Evolutionary conservation across 1,140 invertebrate genomes (phyloP).

Genomic region (Helicoverpa armigera): DNA sequence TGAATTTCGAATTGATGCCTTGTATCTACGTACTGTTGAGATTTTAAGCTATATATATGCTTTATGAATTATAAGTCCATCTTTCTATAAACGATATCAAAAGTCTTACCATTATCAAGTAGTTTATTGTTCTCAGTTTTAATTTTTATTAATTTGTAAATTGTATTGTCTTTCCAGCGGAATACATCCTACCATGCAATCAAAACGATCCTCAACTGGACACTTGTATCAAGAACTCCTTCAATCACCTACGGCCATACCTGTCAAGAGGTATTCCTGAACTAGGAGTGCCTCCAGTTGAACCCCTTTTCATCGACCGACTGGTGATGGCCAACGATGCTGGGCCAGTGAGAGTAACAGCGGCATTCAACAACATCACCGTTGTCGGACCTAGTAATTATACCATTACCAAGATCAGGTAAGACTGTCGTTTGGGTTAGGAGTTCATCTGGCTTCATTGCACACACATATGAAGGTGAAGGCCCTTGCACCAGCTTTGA

Average conservation of each 20-base stretch:
- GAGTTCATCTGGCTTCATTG: not conserved
- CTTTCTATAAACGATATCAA: no score
- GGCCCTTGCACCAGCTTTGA: no score
- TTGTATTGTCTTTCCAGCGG: constrained; percentile 87
- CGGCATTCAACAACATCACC: constrained; percentile 91
- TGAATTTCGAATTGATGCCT: constrained; percentile 9
- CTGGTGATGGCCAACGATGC: constrained; percentile 92
- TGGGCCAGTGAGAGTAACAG: constrained; percentile 90
- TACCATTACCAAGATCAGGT: constrained; percentile 87
- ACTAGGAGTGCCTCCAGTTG: constrained; percentile 90
- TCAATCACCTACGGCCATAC: constrained; percentile 91
- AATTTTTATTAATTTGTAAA: not conserved
- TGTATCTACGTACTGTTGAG: not conserved
- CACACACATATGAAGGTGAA: no score
- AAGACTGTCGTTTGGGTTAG: constrained; percentile 22
- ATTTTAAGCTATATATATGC: not conserved
- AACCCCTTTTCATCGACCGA: constrained; percentile 90
- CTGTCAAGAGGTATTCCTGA: constrained; percentile 90
- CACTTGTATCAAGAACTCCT: constrained; percentile 89
- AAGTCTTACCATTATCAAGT: no score
- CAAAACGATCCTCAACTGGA: constrained; percentile 90
- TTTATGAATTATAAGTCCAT: not conserved
- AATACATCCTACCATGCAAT: constrained; percentile 91
- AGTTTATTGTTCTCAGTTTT: no score
- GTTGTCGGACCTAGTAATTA: constrained; percentile 91